Conservation (phyloP, 2,888 invertebrate genomes). For the Tenthredo amoena region DNA sequence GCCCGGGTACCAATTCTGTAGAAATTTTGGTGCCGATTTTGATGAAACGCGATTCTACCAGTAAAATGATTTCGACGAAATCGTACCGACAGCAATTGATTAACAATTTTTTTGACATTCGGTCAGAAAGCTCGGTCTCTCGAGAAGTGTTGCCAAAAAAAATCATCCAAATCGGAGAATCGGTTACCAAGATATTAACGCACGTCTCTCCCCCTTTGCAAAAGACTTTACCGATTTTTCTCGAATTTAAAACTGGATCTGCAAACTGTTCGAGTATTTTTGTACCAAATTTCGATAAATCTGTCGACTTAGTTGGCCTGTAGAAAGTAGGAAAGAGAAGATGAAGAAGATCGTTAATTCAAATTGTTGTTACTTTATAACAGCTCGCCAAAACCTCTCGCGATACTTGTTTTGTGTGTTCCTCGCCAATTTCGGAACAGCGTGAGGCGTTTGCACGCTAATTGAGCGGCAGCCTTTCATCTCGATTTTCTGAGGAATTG, state of each 20-base stretch:
- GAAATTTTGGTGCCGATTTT: background rate
- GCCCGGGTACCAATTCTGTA: background rate
- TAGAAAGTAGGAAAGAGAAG: background rate
- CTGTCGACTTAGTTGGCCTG: background rate
- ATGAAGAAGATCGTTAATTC: background rate
- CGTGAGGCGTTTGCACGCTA: background rate
- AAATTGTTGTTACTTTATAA: background rate
- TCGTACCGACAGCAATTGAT: background rate
- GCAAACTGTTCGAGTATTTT: background rate
- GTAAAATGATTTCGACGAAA: background rate
- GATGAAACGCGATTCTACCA: background rate
- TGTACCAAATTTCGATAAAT: background rate
- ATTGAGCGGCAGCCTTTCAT: constrained; percentile 9
- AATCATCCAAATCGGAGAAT: background rate
- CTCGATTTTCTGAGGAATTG: background rate
- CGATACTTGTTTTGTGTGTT: background rate
- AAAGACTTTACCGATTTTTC: background rate
- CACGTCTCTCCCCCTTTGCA: background rate
- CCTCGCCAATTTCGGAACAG: background rate
- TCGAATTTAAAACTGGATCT: background rate
- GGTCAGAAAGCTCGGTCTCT: background rate
- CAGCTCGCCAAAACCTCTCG: background rate
- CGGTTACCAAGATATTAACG: background rate
- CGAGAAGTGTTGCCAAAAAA: background rate
- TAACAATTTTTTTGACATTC: background rate